A percentile compares a stretch with the other conserved stretches of the same genome.
Evolutionary conservation across 2,113 vertebrate genomes (phyloP).

Genomic region (Pardalotus punctatus): DNA sequence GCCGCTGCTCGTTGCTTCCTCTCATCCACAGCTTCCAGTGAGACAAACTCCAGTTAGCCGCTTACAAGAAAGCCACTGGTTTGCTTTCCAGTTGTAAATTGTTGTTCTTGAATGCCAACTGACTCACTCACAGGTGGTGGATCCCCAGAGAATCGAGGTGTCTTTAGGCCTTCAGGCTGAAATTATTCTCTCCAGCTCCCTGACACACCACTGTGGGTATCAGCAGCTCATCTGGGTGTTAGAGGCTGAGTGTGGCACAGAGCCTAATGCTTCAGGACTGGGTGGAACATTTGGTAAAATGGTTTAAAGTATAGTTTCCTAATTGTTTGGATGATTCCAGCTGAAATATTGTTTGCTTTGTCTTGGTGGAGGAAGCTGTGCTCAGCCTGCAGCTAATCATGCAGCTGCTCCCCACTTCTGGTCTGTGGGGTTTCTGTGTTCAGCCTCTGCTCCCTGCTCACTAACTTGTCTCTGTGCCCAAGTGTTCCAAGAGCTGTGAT

Average conservation of each 20-base stretch:
- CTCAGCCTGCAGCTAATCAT: not conserved
- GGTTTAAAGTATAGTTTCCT: not conserved
- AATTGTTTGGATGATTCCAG: not conserved
- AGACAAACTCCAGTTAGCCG: not conserved
- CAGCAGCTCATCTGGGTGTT: not conserved
- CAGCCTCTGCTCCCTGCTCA: not conserved
- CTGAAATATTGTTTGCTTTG: not conserved
- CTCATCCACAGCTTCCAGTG: not conserved
- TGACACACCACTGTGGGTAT: not conserved
- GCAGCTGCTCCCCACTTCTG: not conserved
- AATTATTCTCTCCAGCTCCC: not conserved
- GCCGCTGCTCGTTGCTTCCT: not conserved
- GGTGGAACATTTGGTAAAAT: not conserved
- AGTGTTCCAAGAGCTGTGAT: conserved; percentile 92
- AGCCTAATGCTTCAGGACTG: not conserved
- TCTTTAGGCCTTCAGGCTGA: not conserved
- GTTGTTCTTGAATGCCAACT: not conserved
- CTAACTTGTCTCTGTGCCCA: not conserved
- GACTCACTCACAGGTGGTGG: not conserved
- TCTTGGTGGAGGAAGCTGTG: not conserved
- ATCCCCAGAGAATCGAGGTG: not conserved
- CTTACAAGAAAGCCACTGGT: not conserved
- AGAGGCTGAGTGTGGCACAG: not conserved
- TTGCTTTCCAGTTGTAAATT: not conserved
- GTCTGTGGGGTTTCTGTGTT: not conserved